Evolutionary conservation across 2,888 invertebrate genomes (phyloP), one percentile per base, ranked within the genome.

Genomic region (Chrysina gloriosa): DNA sequence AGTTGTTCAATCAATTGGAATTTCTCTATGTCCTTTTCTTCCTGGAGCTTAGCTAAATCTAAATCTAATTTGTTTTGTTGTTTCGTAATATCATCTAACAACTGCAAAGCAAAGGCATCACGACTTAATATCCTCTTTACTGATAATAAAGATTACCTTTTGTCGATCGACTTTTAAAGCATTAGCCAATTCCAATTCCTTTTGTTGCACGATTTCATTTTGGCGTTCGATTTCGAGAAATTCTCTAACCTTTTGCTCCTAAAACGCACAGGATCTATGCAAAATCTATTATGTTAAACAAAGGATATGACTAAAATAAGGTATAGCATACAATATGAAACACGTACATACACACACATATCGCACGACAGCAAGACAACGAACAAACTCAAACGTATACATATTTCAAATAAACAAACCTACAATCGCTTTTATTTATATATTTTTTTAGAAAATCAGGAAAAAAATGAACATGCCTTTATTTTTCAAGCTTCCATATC

Each of bases 11-110:
- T 85, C 48, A 91, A 80, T 74, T 84, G 84, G 75, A 85, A 86
- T 70, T 88, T 83, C 72, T 90, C 90, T 39, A 82, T 77, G 78
- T 92, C 92, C 81, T 86, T 89, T 72, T 86, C 85, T 77, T 86
- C 87, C 75, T 92, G 92, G 67, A 92, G 85, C 83, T 88, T 89
- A 68, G 86, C 86, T 72, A 93, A 86, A 81, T 92, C 88, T 70
- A 82, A 83, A 77, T 92, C 92, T 42, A 92, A 82, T 76, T 88
- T 86, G 67, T 84, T 85, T 82, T 92, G 92, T 77, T 91, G 87
- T 77, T 86, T 79, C 64, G 88, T 82, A 72, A 91, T 83, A 77
- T 86, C 83, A 72, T 84, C 84, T 72, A 87, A 74, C 27, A 88
- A 81, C 86, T 87, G 72, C 71, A 81, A 58, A 58, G 1, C 7